Percentiles rank a stretch among this genome's conserved stretches.
Conservation (phyloP, 2,888 invertebrate species). For the Paralinhomoeus sp. region DNA sequence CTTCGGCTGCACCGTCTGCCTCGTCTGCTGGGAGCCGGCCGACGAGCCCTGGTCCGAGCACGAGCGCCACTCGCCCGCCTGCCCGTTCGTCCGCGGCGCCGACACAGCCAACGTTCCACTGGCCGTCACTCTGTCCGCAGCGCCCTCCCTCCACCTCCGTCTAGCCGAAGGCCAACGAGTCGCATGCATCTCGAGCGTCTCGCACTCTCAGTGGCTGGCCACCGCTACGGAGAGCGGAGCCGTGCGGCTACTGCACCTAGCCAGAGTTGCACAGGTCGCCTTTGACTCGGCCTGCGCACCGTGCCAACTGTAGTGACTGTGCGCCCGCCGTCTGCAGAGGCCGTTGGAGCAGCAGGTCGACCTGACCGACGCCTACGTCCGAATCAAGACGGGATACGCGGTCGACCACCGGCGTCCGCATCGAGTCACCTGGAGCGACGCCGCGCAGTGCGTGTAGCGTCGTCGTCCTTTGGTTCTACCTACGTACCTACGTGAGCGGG, state of each 20-base stretch:
- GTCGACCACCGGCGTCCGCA: background rate
- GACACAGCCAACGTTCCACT: conserved; percentile 83
- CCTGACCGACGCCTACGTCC: conserved; percentile 4
- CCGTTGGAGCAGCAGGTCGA: background rate
- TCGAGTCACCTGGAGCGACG: conserved; percentile 5
- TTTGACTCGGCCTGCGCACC: too few relatives aligned
- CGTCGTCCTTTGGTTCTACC: too few relatives aligned
- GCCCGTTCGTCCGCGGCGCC: conserved; percentile 77
- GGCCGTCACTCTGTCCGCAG: conserved; percentile 57
- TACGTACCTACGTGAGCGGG: too few relatives aligned
- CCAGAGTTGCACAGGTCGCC: conserved; percentile 14
- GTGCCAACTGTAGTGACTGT: too few relatives aligned
- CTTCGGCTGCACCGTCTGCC: conserved; percentile 75
- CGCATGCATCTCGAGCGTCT: background rate
- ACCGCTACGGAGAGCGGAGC: conserved; percentile 53
- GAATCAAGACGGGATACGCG: conserved; percentile 6
- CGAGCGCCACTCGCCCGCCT: conserved; percentile 71
- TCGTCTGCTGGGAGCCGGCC: conserved; percentile 86
- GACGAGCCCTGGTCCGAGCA: conserved; percentile 87
- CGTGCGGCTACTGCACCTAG: conserved; percentile 46
- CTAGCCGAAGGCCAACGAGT: conserved; percentile 3
- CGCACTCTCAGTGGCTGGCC: conserved; percentile 28
- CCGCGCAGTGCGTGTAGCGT: background rate
- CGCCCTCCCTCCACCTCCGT: conserved; percentile 42
- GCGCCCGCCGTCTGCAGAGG: too few relatives aligned